phyloP scores from a whole-genome alignment of 2,113 vertebrate genomes.

The Catharus fuscescens region DNA sequence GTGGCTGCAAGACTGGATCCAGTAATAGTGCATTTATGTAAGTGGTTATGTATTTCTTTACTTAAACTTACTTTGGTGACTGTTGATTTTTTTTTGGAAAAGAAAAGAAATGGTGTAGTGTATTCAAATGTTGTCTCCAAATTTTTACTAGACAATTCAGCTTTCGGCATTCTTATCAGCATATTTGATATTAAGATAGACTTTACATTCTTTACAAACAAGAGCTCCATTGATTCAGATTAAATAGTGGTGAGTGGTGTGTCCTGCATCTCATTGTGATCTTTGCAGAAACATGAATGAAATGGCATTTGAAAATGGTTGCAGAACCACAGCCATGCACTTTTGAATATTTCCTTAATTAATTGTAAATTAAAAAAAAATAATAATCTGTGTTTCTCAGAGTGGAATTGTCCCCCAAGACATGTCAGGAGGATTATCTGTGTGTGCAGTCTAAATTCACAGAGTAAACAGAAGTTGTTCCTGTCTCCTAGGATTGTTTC shows the following conservation, averaged over 20 bases:
- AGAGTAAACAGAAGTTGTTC: background rate
- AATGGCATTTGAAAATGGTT: background rate
- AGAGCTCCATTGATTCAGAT: background rate
- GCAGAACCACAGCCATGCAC: background rate
- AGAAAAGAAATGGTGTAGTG: background rate
- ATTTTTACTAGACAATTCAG: background rate
- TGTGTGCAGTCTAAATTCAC: background rate
- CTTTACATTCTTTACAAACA: background rate
- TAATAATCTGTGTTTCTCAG: background rate
- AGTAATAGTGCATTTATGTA: background rate
- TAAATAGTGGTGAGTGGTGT: background rate
- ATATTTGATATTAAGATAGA: background rate
- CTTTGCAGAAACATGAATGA: background rate
- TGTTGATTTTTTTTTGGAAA: background rate
- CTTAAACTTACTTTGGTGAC: background rate
- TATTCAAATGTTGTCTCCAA: background rate
- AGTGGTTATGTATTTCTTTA: background rate
- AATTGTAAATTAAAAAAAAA: background rate
- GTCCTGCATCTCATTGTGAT: rapidly evolving
- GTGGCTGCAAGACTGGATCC: background rate
- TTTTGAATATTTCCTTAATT: background rate
- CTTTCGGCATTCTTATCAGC: background rate
- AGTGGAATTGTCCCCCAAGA: background rate
- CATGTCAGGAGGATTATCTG: background rate
- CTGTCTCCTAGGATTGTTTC: background rate